Evolutionary conservation across 37 sponge, comb jelly and placozoan species (phyloP).

Genomic region (Oscarella lobularis): DNA sequence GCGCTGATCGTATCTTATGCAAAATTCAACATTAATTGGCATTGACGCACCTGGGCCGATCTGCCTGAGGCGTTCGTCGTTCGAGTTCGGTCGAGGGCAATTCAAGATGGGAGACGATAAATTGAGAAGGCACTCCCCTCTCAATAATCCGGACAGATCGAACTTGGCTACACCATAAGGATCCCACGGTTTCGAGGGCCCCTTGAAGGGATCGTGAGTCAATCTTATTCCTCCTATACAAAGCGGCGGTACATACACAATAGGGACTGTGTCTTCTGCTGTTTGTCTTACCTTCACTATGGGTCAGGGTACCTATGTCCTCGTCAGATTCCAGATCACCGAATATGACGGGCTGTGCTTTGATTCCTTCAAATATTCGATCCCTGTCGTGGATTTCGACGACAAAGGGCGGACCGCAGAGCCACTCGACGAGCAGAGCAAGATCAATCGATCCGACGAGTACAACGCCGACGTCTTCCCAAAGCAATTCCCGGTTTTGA

Average conservation of each 20-base stretch:
- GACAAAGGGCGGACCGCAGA: slow-evolving; percentile 69
- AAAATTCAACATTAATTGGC: background rate
- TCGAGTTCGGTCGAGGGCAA: slow-evolving; percentile 15
- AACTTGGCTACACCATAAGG: slow-evolving; percentile 57
- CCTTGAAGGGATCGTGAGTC: slow-evolving; percentile 17
- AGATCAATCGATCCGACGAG: slow-evolving; percentile 53
- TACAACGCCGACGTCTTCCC: slow-evolving; percentile 43
- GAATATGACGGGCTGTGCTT: slow-evolving; percentile 27
- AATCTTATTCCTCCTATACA: background rate
- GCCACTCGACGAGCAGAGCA: slow-evolving; percentile 42
- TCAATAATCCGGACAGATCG: slow-evolving; percentile 52
- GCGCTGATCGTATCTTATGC: too few species aligned
- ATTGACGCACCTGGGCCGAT: background rate
- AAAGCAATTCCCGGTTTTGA: slow-evolving; percentile 19
- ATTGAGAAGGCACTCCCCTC: slow-evolving; percentile 30
- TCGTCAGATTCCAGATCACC: slow-evolving; percentile 33
- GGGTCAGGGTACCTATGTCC: slow-evolving; percentile 35
- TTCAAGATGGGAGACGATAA: slow-evolving; percentile 36
- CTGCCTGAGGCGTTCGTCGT: background rate
- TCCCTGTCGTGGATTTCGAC: slow-evolving; percentile 81
- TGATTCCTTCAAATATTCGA: slow-evolving; percentile 11
- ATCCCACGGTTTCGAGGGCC: slow-evolving; percentile 12
- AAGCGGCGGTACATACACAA: background rate
- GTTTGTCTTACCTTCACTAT: slow-evolving; percentile 3
- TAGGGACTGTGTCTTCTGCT: background rate